Percentiles rank a stretch among this genome's conserved stretches.
Conservation (phyloP, 1,140 invertebrate genomes). For the Nymphalis io region DNA sequence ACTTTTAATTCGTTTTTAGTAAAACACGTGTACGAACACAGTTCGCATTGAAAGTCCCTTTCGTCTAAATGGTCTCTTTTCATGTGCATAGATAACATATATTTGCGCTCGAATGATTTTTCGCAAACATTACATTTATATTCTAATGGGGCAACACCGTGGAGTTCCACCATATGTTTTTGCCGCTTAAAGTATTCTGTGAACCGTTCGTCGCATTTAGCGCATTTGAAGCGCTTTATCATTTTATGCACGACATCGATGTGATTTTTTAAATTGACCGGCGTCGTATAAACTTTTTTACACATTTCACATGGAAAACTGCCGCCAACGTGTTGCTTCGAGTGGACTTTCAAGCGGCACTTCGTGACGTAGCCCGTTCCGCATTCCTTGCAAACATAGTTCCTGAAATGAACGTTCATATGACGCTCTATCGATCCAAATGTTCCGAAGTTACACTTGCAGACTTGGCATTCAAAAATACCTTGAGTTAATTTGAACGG, state of each 20-base stretch:
- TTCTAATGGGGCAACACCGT: slow-evolving; percentile 52
- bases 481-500: slow-evolving; percentile 56
- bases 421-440: slow-evolving; percentile 70
- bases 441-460: slow-evolving; percentile 62
- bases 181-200: slow-evolving; percentile 64
- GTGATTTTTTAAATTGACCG: slow-evolving; percentile 62
- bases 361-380: slow-evolving; percentile 66
- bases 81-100: slow-evolving; percentile 61
- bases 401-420: slow-evolving; percentile 70
- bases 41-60: slow-evolving; percentile 49
- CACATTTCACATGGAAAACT: slow-evolving; percentile 58
- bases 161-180: slow-evolving; percentile 59
- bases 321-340: slow-evolving; percentile 54
- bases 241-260: slow-evolving; percentile 59
- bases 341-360: slow-evolving; percentile 64
- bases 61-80: slow-evolving; percentile 71
- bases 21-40: slow-evolving; percentile 57
- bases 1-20: slow-evolving; percentile 69
- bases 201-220: slow-evolving; percentile 61
- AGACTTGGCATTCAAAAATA: slow-evolving; percentile 59
- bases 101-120: slow-evolving; percentile 56
- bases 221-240: slow-evolving; percentile 64
- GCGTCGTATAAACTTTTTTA: slow-evolving; percentile 57
- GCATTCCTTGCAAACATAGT: slow-evolving; percentile 69
- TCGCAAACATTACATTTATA: slow-evolving; percentile 71